A percentile compares a stretch with the other conserved stretches of the same genome.
Evolutionary conservation across 2,113 vertebrate species (phyloP).

Genomic region (Elgaria multicarinata): DNA sequence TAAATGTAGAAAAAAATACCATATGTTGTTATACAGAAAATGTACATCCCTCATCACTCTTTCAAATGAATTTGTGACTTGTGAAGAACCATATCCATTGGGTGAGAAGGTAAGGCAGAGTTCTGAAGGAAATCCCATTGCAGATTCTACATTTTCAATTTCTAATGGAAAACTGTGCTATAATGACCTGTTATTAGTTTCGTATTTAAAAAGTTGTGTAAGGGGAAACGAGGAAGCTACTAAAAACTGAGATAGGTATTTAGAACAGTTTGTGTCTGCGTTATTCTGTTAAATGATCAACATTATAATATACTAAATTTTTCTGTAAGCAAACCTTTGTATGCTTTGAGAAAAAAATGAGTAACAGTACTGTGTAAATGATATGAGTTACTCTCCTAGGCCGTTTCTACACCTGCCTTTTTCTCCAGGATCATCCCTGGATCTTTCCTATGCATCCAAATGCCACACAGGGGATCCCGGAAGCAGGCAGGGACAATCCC

Average conservation of each 20-base stretch:
- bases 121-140: constrained; percentile 40
- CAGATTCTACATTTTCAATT: background rate
- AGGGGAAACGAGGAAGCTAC: background rate
- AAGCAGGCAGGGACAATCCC: no score
- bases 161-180: constrained; percentile 13
- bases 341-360: constrained; percentile 48
- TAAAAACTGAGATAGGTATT: background rate
- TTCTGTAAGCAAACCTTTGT: constrained; percentile 32
- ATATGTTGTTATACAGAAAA: constrained; percentile 13
- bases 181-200: background rate
- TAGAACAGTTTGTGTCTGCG: constrained; percentile 48
- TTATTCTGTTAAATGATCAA: constrained; percentile 57
- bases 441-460: no score
- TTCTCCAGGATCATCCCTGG: no score
- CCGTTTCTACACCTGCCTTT: no score
- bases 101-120: background rate
- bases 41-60: background rate
- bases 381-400: constrained; percentile 54
- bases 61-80: constrained; percentile 33
- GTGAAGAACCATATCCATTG: constrained; percentile 19
- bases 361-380: constrained; percentile 59
- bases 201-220: constrained; percentile 3
- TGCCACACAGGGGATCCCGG: no score
- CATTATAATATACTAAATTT: constrained; percentile 32
- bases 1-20: constrained; percentile 16